These are phyloP conservation scores for Gorsachius magnificus DNA, from an alignment of 2,797 vertebrate genomes.

Conservation along the genomic window DNA sequence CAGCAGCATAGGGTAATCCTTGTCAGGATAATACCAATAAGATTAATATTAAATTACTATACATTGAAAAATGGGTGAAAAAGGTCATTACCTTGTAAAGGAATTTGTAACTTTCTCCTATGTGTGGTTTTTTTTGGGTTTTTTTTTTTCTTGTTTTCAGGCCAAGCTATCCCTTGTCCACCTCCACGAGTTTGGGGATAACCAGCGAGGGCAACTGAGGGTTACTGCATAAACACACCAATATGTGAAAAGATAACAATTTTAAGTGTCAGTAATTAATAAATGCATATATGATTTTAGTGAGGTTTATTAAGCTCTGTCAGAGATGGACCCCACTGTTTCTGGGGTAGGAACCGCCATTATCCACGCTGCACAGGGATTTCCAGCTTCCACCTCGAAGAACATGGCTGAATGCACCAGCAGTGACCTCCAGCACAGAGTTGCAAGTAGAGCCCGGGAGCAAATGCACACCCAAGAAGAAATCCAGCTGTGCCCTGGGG, in stretches of 20 bases:
- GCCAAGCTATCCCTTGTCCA: neutral
- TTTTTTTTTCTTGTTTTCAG: neutral
- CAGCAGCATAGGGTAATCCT: neutral
- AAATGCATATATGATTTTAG: neutral
- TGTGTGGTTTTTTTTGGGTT: too few species aligned
- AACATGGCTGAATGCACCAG: fast-evolving
- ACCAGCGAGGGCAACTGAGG: neutral
- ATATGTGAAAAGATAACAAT: neutral
- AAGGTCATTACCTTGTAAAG: neutral
- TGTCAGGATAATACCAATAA: neutral
- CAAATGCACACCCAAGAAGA: neutral
- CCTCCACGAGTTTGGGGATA: neutral
- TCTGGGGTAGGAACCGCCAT: fast-evolving
- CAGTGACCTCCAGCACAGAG: neutral
- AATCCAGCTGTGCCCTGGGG: neutral
- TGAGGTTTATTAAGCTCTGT: neutral
- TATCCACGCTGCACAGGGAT: neutral
- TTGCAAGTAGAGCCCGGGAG: neutral
- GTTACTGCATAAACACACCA: neutral
- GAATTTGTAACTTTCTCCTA: neutral
- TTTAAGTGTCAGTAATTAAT: neutral
- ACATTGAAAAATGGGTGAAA: fast-evolving
- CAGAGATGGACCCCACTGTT: neutral
- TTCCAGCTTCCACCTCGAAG: neutral
- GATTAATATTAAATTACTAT: neutral